Conservation (phyloP, 2,888 invertebrate species). For the Agrypnus murinus region DNA sequence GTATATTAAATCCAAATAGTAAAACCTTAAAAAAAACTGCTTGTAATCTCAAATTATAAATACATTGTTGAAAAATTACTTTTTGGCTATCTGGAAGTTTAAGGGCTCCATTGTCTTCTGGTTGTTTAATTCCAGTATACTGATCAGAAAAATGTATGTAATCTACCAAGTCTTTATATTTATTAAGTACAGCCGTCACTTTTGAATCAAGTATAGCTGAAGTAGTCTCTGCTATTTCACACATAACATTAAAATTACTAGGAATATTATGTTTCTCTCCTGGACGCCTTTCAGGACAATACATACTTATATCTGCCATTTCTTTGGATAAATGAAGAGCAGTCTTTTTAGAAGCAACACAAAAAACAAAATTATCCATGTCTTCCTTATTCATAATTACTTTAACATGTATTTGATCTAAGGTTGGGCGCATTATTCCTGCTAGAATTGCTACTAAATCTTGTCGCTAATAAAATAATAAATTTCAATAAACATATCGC, state of each 20-base stretch:
- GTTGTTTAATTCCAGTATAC: constrained; percentile 91
- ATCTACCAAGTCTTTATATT: constrained; percentile 90
- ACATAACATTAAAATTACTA: constrained; percentile 81
- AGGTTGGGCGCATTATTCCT: constrained; percentile 86
- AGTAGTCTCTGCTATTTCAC: constrained; percentile 93
- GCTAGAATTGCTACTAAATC: constrained; percentile 92
- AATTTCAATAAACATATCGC: too few species aligned
- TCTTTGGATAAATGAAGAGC: constrained; percentile 91
- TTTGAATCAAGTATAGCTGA: constrained; percentile 89
- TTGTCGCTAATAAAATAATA: constrained; percentile 80
- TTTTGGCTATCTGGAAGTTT: constrained; percentile 68
- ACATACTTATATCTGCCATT: constrained; percentile 85
- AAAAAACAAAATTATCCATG: constrained; percentile 95
- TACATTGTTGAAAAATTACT: constrained; percentile 55
- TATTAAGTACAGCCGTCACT: constrained; percentile 83
- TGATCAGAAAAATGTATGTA: constrained; percentile 98
- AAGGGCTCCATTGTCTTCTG: constrained; percentile 81
- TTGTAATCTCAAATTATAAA: not conserved
- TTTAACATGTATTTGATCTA: constrained; percentile 91
- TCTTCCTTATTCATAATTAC: constrained; percentile 92
- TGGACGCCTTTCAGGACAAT: constrained; percentile 67
- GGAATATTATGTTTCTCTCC: constrained; percentile 68
- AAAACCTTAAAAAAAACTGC: constrained; percentile 76
- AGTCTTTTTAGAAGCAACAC: constrained; percentile 92
- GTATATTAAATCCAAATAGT: constrained; percentile 86